phyloP scores from a whole-genome alignment of 2,888 invertebrate species.

The Dioctria rufipes region DNA sequence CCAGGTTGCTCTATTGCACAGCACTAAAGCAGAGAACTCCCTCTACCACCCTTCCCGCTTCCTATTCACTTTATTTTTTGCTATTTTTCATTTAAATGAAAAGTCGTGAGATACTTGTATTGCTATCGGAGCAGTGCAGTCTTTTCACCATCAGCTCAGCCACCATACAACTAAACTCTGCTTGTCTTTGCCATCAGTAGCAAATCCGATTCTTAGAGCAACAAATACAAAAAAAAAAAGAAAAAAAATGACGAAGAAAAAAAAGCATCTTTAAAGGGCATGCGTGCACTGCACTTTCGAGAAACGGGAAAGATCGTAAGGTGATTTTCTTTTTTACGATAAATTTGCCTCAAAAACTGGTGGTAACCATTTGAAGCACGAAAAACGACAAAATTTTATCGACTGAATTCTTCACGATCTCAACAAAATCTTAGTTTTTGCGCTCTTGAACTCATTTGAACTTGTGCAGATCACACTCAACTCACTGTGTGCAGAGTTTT shows the following conservation, averaged over 20 bases:
- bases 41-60: neutral
- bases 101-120: conserved; percentile 46
- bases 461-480: neutral
- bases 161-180: neutral
- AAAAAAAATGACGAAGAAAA: neutral
- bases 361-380: neutral
- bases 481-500: neutral
- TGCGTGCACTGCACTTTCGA: neutral
- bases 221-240: neutral
- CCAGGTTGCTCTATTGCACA: conserved; percentile 17
- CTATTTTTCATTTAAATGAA: conserved; percentile 47
- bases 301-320: neutral
- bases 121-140: neutral
- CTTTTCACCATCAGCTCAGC: neutral
- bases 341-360: conserved; percentile 13
- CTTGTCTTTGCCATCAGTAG: conserved; percentile 1
- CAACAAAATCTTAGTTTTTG: conserved; percentile 12
- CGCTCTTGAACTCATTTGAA: conserved; percentile 42
- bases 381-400: conserved; percentile 16
- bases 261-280: neutral
- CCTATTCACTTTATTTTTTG: conserved; percentile 8
- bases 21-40: no score
- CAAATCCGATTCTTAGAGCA: neutral
- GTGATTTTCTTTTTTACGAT: neutral
- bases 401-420: conserved; percentile 32